These are phyloP conservation scores for Falcunculus frontatus DNA, from an alignment of 2,113 vertebrate genomes.

Conservation along the genomic window DNA sequence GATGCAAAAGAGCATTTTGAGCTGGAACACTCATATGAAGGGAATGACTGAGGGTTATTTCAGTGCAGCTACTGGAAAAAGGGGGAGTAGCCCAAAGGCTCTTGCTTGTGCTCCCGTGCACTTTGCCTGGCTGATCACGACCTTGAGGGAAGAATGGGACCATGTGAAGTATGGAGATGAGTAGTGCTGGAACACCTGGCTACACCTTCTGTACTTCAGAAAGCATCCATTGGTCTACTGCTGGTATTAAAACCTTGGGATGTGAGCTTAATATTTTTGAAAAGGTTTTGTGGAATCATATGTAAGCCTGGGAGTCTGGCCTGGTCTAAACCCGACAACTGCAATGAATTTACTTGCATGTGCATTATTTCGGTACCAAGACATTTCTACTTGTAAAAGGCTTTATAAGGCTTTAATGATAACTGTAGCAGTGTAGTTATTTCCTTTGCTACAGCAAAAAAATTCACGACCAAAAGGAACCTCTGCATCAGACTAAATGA, in stretches of 20 bases:
- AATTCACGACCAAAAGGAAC: background rate
- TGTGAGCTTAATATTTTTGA: background rate
- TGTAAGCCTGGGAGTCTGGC: background rate
- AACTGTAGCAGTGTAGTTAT: background rate
- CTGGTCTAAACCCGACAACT: background rate
- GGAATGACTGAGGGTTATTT: background rate
- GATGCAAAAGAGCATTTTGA: background rate
- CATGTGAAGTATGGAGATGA: background rate
- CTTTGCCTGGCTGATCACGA: background rate
- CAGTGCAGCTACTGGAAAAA: background rate
- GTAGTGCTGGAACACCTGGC: background rate
- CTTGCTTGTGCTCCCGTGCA: accelerated
- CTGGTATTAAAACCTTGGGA: background rate
- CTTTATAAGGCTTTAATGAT: background rate
- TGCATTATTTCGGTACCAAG: background rate
- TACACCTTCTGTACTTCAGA: background rate
- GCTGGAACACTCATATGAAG: background rate
- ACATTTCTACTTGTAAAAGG: background rate
- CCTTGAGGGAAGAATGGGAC: background rate
- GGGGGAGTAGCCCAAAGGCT: background rate
- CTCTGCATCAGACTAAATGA: background rate
- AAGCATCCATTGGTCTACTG: background rate
- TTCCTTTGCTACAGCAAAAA: background rate
- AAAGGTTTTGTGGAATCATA: background rate
- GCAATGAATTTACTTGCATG: background rate